Base-by-base conservation (phyloP, 2,113 vertebrate genomes). In the Podarcis cretensis region DNA sequence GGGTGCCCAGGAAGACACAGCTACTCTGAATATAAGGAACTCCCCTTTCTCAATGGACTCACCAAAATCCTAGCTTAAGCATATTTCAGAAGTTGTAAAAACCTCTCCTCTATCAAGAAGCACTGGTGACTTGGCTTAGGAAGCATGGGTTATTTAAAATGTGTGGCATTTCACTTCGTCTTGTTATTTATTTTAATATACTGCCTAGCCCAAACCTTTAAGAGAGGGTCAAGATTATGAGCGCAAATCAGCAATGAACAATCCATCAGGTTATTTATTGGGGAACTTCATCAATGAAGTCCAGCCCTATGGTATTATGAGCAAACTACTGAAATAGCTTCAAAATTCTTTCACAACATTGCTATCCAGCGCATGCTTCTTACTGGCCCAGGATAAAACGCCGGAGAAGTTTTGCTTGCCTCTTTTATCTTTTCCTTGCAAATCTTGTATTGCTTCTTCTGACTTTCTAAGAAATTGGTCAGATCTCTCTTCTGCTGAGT, bases 341-440 rank as follows among this genome's bases (percentile, higher is more conserved):
- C 68, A 77, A n/a, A 37, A 77, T 4, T 89, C 86, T 84, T 90
- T 89, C 83, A 83, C 92, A 90, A 0, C 0, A 27, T 84, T 27
- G 35, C 83, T 76, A 84, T 83, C 84, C 74, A 0, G 23, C 30
- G 1, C 84, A 84, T 68, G 74, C 79, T 69, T 88, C 6, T 1
- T 13, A 32, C 30, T 35, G 2, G 27, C n/a, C n/a, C 73, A 57
- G 40, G 7, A 37, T 23, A 69, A 66, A 75, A 43, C 2, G 3
- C 37, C 30, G 30, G 73, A 76, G 3, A 4, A 75, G 10, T 16
- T 75, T 43, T 88, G 21, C 96, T 97, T 96, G 97, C 99, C 98
- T 99, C 99, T 98, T 99, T 99, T 95, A 99, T 99, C 97, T 99
- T 99, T 97, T 99, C 99, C 96, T 99, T 99, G 97, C 99, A 99